Evolutionary conservation across 2,113 vertebrate genomes (phyloP).

Genomic region (Odontesthes bonariensis): DNA sequence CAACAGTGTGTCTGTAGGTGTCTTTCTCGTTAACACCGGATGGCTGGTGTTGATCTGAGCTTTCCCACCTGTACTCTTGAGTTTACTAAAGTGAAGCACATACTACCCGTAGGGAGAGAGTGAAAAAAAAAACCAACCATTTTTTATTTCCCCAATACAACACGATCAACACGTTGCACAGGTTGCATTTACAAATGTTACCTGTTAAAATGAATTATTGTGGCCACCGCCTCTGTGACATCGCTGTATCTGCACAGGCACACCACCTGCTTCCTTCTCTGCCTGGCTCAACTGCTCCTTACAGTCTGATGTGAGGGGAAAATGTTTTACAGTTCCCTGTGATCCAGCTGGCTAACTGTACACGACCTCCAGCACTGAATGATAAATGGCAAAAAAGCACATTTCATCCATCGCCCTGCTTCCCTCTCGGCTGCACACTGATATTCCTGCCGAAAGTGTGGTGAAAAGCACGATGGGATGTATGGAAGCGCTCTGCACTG

Average conservation of each 20-base stretch:
- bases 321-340: slow-evolving; percentile 81
- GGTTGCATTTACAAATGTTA: slow-evolving; percentile 8
- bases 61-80: slow-evolving; percentile 46
- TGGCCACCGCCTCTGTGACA: slow-evolving; percentile 4
- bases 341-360: slow-evolving; percentile 84
- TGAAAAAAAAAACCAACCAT: neutral
- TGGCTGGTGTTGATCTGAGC: slow-evolving; percentile 70
- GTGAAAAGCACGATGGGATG: slow-evolving; percentile 65
- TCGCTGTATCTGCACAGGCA: slow-evolving; percentile 20
- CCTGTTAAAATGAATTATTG: neutral
- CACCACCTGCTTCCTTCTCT: slow-evolving; percentile 22
- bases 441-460: slow-evolving; percentile 72
- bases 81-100: slow-evolving; percentile 34
- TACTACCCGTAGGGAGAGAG: slow-evolving; percentile 24
- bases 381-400: slow-evolving; percentile 82
- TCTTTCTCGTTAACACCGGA: slow-evolving; percentile 70
- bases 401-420: slow-evolving; percentile 78
- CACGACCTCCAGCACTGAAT: slow-evolving; percentile 82
- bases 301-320: slow-evolving; percentile 71
- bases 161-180: neutral
- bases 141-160: neutral
- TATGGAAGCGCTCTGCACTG: slow-evolving; percentile 56
- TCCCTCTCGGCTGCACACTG: slow-evolving; percentile 71
- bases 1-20: slow-evolving; percentile 66
- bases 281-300: slow-evolving; percentile 62